Evolutionary conservation across 1,140 invertebrate species (phyloP).

Genomic region (Brachionus asplanchnoidis): DNA sequence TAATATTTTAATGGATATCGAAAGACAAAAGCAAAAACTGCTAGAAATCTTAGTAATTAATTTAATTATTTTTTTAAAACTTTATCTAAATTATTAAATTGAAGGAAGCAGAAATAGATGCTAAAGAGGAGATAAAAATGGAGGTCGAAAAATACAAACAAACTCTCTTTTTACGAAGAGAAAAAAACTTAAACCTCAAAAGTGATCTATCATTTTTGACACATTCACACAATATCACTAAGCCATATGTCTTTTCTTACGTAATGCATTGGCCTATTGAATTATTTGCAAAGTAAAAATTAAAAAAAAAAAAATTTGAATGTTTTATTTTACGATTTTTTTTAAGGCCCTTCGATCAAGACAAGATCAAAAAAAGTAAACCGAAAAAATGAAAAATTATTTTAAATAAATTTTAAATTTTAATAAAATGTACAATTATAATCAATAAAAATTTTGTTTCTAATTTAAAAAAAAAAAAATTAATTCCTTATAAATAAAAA

Average conservation of each 20-base stretch:
- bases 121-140: slow-evolving; percentile 5
- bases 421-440: neutral
- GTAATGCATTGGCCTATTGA: slow-evolving; percentile 31
- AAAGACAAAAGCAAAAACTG: slow-evolving; percentile 22
- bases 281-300: slow-evolving; percentile 1
- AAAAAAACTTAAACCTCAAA: neutral
- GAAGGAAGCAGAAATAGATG: neutral
- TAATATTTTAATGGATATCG: neutral
- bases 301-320: too few relatives aligned
- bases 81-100: neutral
- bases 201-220: neutral
- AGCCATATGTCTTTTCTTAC: slow-evolving; percentile 20
- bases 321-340: too few relatives aligned
- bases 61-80: neutral
- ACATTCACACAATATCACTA: neutral
- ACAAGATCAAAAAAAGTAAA: neutral
- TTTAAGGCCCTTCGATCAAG: slow-evolving; percentile 6
- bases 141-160: slow-evolving; percentile 4
- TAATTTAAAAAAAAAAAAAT: too few relatives aligned
- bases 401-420: neutral
- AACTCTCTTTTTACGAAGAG: neutral
- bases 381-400: neutral
- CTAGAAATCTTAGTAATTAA: neutral
- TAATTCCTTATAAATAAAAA: too few relatives aligned
- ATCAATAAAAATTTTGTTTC: neutral